Percentiles rank a stretch among this genome's conserved stretches.
Evolutionary conservation across 2,888 invertebrate genomes (phyloP).

Genomic region (Molorchus minor): DNA sequence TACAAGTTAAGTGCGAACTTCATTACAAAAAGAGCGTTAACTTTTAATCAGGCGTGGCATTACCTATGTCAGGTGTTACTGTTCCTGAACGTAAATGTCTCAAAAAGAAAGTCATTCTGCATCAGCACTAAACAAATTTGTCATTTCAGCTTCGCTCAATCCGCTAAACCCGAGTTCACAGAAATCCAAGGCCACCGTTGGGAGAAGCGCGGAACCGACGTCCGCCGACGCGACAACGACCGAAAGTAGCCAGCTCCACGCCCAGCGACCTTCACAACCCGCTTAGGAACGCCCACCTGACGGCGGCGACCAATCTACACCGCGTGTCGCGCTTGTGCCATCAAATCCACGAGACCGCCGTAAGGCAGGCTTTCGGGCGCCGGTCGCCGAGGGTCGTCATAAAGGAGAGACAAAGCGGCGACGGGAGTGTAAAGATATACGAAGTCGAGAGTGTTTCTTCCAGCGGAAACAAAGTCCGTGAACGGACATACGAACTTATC

Average conservation of each 20-base stretch:
- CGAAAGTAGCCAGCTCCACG: constrained; percentile 30
- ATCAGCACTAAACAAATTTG: constrained; percentile 22
- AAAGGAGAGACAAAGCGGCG: constrained; percentile 51
- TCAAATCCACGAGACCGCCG: constrained; percentile 62
- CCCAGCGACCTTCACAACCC: constrained; percentile 34
- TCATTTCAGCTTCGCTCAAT: constrained; percentile 63
- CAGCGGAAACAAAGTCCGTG: constrained; percentile 32
- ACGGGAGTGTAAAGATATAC: constrained; percentile 53
- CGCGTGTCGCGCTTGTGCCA: constrained; percentile 63
- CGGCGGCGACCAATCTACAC: constrained; percentile 58
- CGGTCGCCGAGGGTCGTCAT: constrained; percentile 40
- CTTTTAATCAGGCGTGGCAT: too few relatives aligned
- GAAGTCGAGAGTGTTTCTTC: constrained; percentile 50
- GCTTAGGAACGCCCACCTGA: constrained; percentile 42
- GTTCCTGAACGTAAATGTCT: neutral
- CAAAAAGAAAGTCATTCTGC: neutral
- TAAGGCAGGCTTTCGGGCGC: constrained; percentile 56
- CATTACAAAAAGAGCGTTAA: too few relatives aligned
- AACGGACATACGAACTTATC: constrained; percentile 49
- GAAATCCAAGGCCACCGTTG: constrained; percentile 65
- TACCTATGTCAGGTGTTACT: neutral
- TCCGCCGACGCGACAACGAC: constrained; percentile 63
- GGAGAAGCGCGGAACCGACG: constrained; percentile 64
- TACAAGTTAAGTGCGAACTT: too few relatives aligned
- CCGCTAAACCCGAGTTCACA: constrained; percentile 65